Evolutionary conservation across 2,113 vertebrate genomes (phyloP).

Genomic region (Malurus cyaneus): DNA sequence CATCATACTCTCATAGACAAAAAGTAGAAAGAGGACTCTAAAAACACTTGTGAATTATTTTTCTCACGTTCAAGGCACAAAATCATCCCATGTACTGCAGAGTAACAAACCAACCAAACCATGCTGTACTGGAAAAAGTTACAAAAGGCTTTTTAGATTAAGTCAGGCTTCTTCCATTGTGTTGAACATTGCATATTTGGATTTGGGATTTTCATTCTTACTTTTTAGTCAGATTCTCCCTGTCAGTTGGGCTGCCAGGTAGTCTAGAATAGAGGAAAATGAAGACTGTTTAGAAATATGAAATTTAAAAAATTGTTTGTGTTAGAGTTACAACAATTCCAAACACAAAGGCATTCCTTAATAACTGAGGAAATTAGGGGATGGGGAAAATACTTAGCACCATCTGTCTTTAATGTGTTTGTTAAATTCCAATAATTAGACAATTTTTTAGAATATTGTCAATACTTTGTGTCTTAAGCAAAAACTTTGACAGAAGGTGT

Average conservation of each 20-base stretch:
- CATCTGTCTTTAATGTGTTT: background rate
- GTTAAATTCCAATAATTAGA: background rate
- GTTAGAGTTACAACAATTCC: background rate
- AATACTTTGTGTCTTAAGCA: background rate
- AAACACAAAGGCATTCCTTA: background rate
- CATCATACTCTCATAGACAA: background rate
- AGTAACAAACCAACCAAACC: background rate
- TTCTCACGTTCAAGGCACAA: background rate
- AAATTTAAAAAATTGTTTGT: background rate
- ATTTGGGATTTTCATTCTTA: background rate
- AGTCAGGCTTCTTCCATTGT: background rate
- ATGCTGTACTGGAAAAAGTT: background rate
- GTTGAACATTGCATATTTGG: background rate
- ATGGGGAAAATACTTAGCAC: background rate
- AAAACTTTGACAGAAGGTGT: background rate
- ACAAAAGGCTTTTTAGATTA: background rate
- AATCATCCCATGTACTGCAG: background rate
- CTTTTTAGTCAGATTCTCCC: background rate
- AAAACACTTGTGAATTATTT: background rate
- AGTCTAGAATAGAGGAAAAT: background rate
- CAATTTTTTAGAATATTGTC: background rate
- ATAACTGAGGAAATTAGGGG: background rate
- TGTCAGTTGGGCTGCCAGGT: background rate
- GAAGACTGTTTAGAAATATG: background rate
- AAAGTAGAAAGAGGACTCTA: background rate